Evolutionary conservation across 2,888 invertebrate genomes (phyloP).

Genomic region (Conchocele bisecta): DNA sequence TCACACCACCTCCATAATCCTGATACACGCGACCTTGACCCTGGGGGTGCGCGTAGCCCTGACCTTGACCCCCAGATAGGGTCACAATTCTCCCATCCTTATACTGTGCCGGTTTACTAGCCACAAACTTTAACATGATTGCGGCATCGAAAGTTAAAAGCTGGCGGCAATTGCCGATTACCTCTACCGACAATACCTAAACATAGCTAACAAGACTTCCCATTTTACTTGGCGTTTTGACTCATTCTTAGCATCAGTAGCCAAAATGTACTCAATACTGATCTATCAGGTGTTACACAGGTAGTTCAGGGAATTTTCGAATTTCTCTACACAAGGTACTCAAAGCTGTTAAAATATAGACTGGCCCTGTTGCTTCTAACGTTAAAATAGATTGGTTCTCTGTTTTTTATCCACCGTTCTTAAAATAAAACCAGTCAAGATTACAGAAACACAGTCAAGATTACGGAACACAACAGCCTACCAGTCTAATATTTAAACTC

Average conservation of each 20-base stretch:
- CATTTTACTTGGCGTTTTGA: background rate
- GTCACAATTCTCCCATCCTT: constrained; percentile 20
- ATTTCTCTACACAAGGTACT: too few species aligned
- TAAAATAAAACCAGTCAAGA: too few species aligned
- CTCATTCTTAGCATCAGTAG: constrained; percentile 1
- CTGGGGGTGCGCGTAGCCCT: constrained; percentile 7
- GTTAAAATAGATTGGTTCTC: too few species aligned
- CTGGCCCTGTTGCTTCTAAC: too few species aligned
- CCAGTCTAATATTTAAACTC: too few species aligned
- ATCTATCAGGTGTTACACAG: too few species aligned
- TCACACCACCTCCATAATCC: background rate
- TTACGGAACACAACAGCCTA: too few species aligned
- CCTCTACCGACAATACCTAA: background rate
- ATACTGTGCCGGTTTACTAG: constrained; percentile 68
- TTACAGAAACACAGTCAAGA: too few species aligned
- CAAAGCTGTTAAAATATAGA: too few species aligned
- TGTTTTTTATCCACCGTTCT: too few species aligned
- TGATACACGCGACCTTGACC: background rate
- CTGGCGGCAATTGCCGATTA: background rate
- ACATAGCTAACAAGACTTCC: background rate
- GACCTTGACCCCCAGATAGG: constrained; percentile 34
- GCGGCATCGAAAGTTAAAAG: constrained; percentile 20
- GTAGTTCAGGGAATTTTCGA: too few species aligned
- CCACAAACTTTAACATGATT: constrained; percentile 75
- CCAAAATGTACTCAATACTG: too few species aligned